These are phyloP conservation scores for Harpegnathos saltator DNA, from an alignment of 1,140 invertebrate genomes.

Conservation along the genomic window DNA sequence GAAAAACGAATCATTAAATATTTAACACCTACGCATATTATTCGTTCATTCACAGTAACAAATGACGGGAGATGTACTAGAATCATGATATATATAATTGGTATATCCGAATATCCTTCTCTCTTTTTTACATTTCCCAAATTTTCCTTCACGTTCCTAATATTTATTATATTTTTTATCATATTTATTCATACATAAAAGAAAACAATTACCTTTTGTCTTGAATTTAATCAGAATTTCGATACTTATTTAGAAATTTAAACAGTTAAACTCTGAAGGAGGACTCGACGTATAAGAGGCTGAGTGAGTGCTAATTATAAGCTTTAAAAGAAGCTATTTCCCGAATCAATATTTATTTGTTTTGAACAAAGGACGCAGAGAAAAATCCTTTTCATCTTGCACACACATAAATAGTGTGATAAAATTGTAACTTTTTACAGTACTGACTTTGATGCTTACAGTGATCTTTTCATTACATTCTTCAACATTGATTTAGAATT, in stretches of 20 bases:
- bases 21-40: neutral
- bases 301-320: neutral
- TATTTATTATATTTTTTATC: neutral
- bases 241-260: slow-evolving; percentile 13
- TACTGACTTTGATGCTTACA: slow-evolving; percentile 6
- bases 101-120: neutral
- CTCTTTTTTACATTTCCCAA: slow-evolving; percentile 13
- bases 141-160: neutral
- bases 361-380: neutral
- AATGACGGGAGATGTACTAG: neutral
- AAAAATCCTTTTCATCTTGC: too few species aligned
- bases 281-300: neutral
- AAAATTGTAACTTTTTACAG: neutral
- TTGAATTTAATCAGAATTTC: neutral
- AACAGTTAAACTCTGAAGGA: neutral
- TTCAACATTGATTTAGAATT: slow-evolving; percentile 18
- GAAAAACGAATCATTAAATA: slow-evolving; percentile 28
- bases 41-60: neutral
- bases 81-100: neutral
- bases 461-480: neutral
- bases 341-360: neutral
- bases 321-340: slow-evolving; percentile 16
- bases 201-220: neutral
- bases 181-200: neutral
- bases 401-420: too few species aligned